Evolutionary conservation across 2,888 invertebrate species (phyloP).

Genomic region (Argyresthia albistria): DNA sequence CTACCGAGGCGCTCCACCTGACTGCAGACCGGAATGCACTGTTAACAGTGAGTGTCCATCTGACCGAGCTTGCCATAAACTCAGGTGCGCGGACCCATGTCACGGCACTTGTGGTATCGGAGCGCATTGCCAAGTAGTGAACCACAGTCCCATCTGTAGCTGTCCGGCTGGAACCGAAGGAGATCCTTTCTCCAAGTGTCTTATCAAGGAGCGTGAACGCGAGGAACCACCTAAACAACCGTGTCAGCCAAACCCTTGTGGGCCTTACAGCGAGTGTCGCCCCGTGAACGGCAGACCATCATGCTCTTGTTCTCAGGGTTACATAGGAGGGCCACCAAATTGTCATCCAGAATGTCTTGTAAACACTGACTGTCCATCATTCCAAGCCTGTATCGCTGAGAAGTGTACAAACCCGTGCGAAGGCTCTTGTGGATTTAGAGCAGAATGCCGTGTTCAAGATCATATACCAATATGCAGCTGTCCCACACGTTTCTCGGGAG

Average conservation of each 20-base stretch:
- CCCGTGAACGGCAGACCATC: slow-evolving; percentile 79
- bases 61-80: slow-evolving; percentile 82
- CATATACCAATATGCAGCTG: slow-evolving; percentile 89
- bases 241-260: slow-evolving; percentile 85
- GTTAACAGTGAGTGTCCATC: slow-evolving; percentile 83
- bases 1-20: slow-evolving; percentile 79
- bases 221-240: slow-evolving; percentile 54
- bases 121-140: slow-evolving; percentile 82
- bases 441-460: slow-evolving; percentile 84
- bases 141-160: slow-evolving; percentile 85
- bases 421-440: slow-evolving; percentile 84
- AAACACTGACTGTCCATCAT: slow-evolving; percentile 85
- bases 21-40: slow-evolving; percentile 83
- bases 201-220: slow-evolving; percentile 26
- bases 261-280: slow-evolving; percentile 85
- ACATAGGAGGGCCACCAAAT: slow-evolving; percentile 84
- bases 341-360: slow-evolving; percentile 89
- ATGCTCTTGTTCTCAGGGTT: slow-evolving; percentile 82
- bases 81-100: slow-evolving; percentile 87
- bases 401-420: slow-evolving; percentile 88
- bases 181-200: slow-evolving; percentile 76
- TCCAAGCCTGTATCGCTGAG: slow-evolving; percentile 85
- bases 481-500: slow-evolving; percentile 79
- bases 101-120: slow-evolving; percentile 80
- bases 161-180: slow-evolving; percentile 78